Percentiles rank a stretch among this genome's conserved stretches.
Conservation (phyloP, 2,113 vertebrate genomes). For the Amia ocellicauda region DNA sequence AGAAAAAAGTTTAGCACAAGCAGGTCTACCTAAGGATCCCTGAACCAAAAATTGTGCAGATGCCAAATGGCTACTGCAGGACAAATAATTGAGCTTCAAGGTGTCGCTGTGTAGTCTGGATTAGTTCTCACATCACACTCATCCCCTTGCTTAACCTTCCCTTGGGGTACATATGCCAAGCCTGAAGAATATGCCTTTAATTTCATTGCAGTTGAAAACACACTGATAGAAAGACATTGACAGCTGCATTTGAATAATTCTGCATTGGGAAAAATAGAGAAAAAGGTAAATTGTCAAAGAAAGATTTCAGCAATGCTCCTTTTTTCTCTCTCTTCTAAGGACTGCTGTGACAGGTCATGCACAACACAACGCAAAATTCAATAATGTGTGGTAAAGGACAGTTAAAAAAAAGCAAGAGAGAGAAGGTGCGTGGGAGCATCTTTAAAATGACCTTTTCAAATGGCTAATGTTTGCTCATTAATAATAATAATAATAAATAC, state of each 20-base stretch:
- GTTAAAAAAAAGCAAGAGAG: too few relatives aligned
- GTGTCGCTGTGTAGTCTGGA: slow-evolving; percentile 43
- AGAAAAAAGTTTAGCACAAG: slow-evolving; percentile 27
- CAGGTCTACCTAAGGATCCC: slow-evolving; percentile 30
- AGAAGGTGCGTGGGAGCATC: too few relatives aligned
- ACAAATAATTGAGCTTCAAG: slow-evolving; percentile 43
- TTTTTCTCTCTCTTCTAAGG: slow-evolving; percentile 31
- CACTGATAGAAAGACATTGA: slow-evolving; percentile 39
- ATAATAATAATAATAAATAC: too few relatives aligned
- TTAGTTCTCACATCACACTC: slow-evolving; percentile 35
- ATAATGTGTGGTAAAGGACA: too few relatives aligned
- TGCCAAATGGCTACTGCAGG: slow-evolving; percentile 28
- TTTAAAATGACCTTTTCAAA: too few relatives aligned
- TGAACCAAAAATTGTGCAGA: slow-evolving; percentile 30
- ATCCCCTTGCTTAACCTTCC: slow-evolving; percentile 24
- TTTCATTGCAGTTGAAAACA: slow-evolving; percentile 36
- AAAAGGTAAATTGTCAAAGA: slow-evolving; percentile 48
- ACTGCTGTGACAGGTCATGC: slow-evolving; percentile 26
- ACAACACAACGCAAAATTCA: too few relatives aligned
- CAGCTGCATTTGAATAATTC: slow-evolving; percentile 62
- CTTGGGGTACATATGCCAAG: slow-evolving; percentile 39
- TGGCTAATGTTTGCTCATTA: too few relatives aligned
- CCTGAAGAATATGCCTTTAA: slow-evolving; percentile 37
- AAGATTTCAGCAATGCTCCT: slow-evolving; percentile 38
- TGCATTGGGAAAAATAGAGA: slow-evolving; percentile 54